Percentiles rank a stretch among this genome's conserved stretches.
phyloP scores from a whole-genome alignment of 2,888 invertebrate genomes.

The Drosophila stalkeri region DNA sequence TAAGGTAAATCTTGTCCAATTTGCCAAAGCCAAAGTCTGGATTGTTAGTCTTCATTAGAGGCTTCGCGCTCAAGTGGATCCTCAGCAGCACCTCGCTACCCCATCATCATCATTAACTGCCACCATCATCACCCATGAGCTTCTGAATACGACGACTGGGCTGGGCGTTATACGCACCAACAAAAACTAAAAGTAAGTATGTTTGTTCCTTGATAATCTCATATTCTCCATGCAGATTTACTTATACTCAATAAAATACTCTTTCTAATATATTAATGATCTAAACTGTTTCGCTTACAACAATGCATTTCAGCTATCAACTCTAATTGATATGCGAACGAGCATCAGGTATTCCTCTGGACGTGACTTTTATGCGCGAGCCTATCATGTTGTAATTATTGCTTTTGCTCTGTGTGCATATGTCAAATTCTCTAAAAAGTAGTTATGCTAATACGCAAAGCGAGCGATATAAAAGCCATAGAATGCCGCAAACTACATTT shows the following conservation, averaged over 20 bases:
- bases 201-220: neutral
- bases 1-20: slow-evolving; percentile 56
- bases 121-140: neutral
- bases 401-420: slow-evolving; percentile 12
- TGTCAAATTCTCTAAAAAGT: slow-evolving; percentile 43
- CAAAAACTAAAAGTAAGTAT: neutral
- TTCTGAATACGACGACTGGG: neutral
- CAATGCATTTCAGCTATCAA: neutral
- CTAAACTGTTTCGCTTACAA: neutral
- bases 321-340: neutral
- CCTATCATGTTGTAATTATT: slow-evolving; percentile 42
- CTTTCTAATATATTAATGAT: neutral
- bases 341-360: neutral
- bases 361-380: neutral
- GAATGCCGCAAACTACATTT: slow-evolving; percentile 60
- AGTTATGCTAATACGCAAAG: slow-evolving; percentile 50
- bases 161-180: too few relatives aligned
- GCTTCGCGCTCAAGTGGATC: neutral
- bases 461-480: slow-evolving; percentile 63
- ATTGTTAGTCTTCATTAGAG: slow-evolving; percentile 58
- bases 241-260: neutral
- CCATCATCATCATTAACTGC: neutral
- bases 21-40: slow-evolving; percentile 57
- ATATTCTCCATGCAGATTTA: too few relatives aligned
- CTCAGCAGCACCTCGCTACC: neutral